Conservation (phyloP, 2,888 invertebrate genomes). For the Athripsodes cinereus region DNA sequence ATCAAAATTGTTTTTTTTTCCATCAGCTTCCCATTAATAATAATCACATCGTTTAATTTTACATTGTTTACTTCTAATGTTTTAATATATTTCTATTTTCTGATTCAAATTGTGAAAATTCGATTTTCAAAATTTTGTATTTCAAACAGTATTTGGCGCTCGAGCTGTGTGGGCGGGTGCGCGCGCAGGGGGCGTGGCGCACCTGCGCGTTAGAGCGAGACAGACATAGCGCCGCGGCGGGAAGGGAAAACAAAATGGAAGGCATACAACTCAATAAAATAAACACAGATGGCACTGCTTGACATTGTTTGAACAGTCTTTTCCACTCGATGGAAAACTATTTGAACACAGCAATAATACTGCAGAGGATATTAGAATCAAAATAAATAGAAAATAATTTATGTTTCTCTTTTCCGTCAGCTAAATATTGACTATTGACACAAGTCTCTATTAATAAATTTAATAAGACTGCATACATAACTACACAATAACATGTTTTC, state of each 20-base stretch:
- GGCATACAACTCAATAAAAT: constrained; percentile 34
- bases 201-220: constrained; percentile 34
- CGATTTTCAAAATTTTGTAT: background rate
- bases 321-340: constrained; percentile 3
- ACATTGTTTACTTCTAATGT: too few relatives aligned
- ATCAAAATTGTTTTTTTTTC: too few relatives aligned
- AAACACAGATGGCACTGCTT: constrained; percentile 41
- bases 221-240: constrained; percentile 42
- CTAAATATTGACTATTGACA: background rate
- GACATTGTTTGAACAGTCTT: constrained; percentile 12
- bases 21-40: too few relatives aligned
- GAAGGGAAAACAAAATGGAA: constrained; percentile 56
- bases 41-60: too few relatives aligned
- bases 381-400: constrained; percentile 3
- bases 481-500: too few relatives aligned
- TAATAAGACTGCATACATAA: background rate
- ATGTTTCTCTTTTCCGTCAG: background rate
- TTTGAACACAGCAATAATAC: background rate
- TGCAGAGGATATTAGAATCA: background rate
- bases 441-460: background rate
- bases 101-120: too few relatives aligned
- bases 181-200: constrained; percentile 30
- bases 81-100: too few relatives aligned
- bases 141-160: constrained; percentile 9
- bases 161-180: constrained; percentile 25